phyloP scores from a whole-genome alignment of 1,140 invertebrate genomes.

The Plectrocnemia conspersa region DNA sequence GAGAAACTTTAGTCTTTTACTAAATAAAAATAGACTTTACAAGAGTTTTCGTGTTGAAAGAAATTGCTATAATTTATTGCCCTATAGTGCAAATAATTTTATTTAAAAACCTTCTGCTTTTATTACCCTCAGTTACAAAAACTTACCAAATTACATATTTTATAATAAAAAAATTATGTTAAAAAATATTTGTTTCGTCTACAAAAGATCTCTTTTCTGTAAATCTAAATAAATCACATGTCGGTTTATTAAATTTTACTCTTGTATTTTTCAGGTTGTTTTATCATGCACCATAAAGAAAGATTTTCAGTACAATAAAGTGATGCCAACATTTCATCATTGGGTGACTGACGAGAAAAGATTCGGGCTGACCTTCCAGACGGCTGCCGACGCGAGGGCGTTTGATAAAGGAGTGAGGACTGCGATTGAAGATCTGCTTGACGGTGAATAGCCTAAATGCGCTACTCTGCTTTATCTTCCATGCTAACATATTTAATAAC shows the following conservation, averaged over 20 bases:
- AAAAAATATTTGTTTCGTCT: background rate
- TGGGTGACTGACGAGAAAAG: conserved; percentile 93
- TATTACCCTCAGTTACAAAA: too few species aligned
- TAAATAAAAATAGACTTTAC: too few species aligned
- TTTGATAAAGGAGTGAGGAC: conserved; percentile 89
- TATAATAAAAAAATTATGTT: too few species aligned
- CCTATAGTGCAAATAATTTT: too few species aligned
- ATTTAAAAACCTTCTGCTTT: too few species aligned
- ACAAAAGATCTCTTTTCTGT: too few species aligned
- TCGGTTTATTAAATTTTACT: background rate
- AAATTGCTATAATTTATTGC: too few species aligned
- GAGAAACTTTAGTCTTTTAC: too few species aligned
- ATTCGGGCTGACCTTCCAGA: conserved; percentile 93
- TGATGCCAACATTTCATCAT: conserved; percentile 97
- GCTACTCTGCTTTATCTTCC: too few species aligned
- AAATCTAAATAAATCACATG: conserved; percentile 19
- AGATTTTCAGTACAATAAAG: conserved; percentile 95
- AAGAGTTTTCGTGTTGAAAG: too few species aligned
- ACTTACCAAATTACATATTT: too few species aligned
- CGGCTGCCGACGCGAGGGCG: conserved; percentile 85
- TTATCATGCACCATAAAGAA: conserved; percentile 92
- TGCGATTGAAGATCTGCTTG: conserved; percentile 84
- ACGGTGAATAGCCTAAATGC: conserved; percentile 74
- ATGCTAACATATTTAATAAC: background rate
- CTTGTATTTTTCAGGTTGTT: conserved; percentile 67